Percentiles rank a stretch among this genome's conserved stretches.
Evolutionary conservation across 2,888 invertebrate genomes (phyloP).

Genomic region (Pimpla rufipes): DNA sequence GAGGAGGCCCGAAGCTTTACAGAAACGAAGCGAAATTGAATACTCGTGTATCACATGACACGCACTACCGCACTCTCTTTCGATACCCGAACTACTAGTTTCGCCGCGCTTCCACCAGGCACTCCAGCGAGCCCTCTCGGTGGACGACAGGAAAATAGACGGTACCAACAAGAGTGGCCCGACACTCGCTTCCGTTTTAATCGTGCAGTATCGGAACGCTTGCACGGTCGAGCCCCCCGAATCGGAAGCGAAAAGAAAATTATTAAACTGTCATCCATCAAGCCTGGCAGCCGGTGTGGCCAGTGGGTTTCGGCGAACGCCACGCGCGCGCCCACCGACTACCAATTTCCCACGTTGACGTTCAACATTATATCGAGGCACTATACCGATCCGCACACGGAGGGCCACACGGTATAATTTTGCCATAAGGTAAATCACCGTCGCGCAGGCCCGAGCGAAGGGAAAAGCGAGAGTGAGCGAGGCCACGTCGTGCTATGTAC

Average conservation of each 20-base stretch:
- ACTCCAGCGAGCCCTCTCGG: neutral
- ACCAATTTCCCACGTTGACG: slow-evolving; percentile 66
- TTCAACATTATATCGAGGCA: slow-evolving; percentile 68
- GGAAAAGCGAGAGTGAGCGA: slow-evolving; percentile 7
- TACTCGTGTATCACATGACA: slow-evolving; percentile 46
- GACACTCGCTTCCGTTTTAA: slow-evolving; percentile 47
- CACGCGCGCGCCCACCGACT: slow-evolving; percentile 33
- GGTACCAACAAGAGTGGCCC: slow-evolving; percentile 13
- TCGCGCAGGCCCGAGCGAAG: slow-evolving; percentile 37
- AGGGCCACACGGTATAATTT: slow-evolving; percentile 72
- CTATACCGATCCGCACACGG: slow-evolving; percentile 51
- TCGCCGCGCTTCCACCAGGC: slow-evolving; percentile 1
- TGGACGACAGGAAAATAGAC: neutral
- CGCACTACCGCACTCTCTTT: slow-evolving; percentile 7
- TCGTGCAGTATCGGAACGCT: slow-evolving; percentile 36
- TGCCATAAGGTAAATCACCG: slow-evolving; percentile 72
- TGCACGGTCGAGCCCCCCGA: neutral
- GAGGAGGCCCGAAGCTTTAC: slow-evolving; percentile 1
- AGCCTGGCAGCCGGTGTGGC: slow-evolving; percentile 27
- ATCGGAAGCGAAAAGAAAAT: slow-evolving; percentile 57
- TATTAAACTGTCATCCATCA: slow-evolving; percentile 66
- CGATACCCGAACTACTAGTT: slow-evolving; percentile 5
- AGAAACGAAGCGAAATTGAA: slow-evolving; percentile 39
- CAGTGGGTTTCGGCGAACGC: slow-evolving; percentile 23
- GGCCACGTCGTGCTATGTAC: slow-evolving; percentile 41